These are phyloP conservation scores for Exocentrus adspersus DNA, from an alignment of 2,888 invertebrate genomes.

Conservation along the genomic window DNA sequence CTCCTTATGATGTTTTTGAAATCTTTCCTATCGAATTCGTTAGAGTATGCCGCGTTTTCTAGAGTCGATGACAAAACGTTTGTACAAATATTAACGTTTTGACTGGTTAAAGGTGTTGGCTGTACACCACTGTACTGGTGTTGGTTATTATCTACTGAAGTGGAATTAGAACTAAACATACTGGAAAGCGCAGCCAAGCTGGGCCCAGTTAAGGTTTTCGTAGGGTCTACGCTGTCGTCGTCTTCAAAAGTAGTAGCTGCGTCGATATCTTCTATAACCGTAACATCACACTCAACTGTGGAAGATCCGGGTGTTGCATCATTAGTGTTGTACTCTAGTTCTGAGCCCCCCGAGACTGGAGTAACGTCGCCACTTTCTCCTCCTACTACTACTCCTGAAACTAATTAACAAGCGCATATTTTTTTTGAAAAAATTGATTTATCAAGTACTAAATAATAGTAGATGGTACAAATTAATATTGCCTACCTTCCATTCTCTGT, in stretches of 20 bases:
- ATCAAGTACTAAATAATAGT: too few species aligned
- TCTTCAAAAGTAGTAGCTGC: slow-evolving; percentile 43
- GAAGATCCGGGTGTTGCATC: slow-evolving; percentile 76
- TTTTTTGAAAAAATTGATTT: too few species aligned
- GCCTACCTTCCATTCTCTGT: slow-evolving; percentile 50
- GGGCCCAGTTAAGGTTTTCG: slow-evolving; percentile 43
- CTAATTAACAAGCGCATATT: neutral
- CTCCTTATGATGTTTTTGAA: slow-evolving; percentile 47
- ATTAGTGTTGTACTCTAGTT: slow-evolving; percentile 73
- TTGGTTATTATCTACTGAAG: slow-evolving; percentile 43
- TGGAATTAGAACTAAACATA: slow-evolving; percentile 13
- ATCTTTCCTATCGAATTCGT: slow-evolving; percentile 44
- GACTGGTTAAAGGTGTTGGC: slow-evolving; percentile 44
- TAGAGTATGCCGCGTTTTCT: slow-evolving; percentile 46
- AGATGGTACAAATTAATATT: neutral
- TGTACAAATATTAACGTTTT: slow-evolving; percentile 47
- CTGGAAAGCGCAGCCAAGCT: slow-evolving; percentile 34
- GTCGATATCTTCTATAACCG: slow-evolving; percentile 64
- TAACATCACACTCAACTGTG: slow-evolving; percentile 67
- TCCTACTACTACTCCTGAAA: slow-evolving; percentile 19
- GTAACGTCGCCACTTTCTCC: slow-evolving; percentile 71
- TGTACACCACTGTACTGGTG: slow-evolving; percentile 40
- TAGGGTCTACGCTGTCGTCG: slow-evolving; percentile 42
- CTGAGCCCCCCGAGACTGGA: slow-evolving; percentile 74
- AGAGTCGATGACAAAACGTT: slow-evolving; percentile 47